phyloP scores from a whole-genome alignment of 2,113 vertebrate species.

The Saimiri boliviensis region DNA sequence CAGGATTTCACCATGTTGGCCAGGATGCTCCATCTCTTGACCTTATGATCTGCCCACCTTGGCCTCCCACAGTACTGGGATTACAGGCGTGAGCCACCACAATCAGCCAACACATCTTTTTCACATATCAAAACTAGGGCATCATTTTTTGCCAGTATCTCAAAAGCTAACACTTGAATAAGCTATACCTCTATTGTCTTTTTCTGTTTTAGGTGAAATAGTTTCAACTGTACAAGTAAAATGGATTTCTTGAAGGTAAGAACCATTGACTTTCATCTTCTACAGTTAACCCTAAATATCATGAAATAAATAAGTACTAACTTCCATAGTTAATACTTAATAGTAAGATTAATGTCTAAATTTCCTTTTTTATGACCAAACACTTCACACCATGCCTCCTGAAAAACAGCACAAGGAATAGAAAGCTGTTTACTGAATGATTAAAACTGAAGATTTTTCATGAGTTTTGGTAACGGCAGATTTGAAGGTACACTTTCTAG shows the following conservation, averaged over 20 bases:
- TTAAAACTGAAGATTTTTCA: background rate
- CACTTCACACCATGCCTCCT: background rate
- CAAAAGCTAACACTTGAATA: background rate
- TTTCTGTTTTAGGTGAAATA: slow-evolving; percentile 1
- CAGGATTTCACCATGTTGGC: too few species aligned
- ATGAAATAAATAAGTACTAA: background rate
- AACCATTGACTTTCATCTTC: background rate
- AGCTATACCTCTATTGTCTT: background rate
- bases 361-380: background rate
- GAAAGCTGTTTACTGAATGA: background rate
- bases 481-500: background rate
- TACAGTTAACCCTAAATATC: background rate
- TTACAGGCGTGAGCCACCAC: too few species aligned
- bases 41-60: too few species aligned
- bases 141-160: background rate
- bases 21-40: too few species aligned
- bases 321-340: background rate
- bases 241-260: background rate
- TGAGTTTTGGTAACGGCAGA: background rate
- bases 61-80: too few species aligned
- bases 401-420: background rate
- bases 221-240: background rate
- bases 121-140: background rate
- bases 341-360: background rate
- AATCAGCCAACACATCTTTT: background rate